Percentiles rank a stretch among this genome's conserved stretches.
These are phyloP conservation scores for Amphiura filiformis DNA, from an alignment of 35 echinoderm and acorn worm genomes.

Conservation along the genomic window DNA sequence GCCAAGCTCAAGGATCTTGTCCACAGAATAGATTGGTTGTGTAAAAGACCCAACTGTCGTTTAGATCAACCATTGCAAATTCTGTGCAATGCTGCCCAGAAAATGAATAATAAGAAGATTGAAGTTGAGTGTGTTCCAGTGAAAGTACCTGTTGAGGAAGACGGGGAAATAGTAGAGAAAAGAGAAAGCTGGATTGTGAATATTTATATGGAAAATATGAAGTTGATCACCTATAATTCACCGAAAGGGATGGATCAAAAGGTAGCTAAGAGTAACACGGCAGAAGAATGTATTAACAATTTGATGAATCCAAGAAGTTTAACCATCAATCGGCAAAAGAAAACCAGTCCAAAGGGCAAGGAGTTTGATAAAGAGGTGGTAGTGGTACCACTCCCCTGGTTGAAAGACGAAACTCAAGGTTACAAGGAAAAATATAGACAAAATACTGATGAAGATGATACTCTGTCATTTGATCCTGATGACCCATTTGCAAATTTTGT, in stretches of 20 bases:
- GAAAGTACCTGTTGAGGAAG: not conserved
- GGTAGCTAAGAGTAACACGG: not conserved
- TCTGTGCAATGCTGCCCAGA: not conserved
- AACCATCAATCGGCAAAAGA: not conserved
- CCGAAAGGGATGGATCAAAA: not conserved
- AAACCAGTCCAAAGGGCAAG: not conserved
- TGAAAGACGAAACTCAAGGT: not conserved
- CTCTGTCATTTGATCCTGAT: not conserved
- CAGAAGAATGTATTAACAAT: not conserved
- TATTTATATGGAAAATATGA: not conserved
- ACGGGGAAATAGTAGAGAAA: not conserved
- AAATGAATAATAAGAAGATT: not conserved
- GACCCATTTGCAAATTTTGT: constrained; percentile 7
- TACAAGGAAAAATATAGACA: not conserved
- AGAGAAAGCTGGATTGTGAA: not conserved
- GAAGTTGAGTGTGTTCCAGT: not conserved
- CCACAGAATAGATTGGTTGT: not conserved
- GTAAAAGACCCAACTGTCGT: not conserved
- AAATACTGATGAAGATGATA: too few relatives aligned
- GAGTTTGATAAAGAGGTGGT: constrained; percentile 3
- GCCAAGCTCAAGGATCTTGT: not conserved
- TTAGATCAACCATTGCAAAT: not conserved
- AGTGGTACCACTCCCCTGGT: not conserved
- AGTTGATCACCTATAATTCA: not conserved
- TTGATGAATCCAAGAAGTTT: not conserved